Evolutionary conservation across 2,888 invertebrate genomes (phyloP).

Genomic region (Tromatobia lineatoria): DNA sequence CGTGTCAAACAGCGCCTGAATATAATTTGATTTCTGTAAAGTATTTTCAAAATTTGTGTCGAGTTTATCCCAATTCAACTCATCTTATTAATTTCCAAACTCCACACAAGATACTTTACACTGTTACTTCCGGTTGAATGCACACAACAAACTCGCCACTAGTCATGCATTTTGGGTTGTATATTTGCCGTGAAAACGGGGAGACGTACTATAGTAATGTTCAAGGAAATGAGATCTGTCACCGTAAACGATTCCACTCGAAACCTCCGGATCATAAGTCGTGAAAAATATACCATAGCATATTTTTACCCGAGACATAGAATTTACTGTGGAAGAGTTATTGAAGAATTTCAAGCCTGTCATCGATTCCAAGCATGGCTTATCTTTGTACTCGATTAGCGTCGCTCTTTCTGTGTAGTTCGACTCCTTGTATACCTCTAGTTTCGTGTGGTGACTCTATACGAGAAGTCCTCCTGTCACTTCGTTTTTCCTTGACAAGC

Average conservation of each 20-base stretch:
- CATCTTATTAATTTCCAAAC: not conserved
- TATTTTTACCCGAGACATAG: not conserved
- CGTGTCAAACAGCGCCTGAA: not conserved
- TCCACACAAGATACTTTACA: not conserved
- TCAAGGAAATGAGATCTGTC: not conserved
- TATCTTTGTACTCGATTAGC: conserved; percentile 29
- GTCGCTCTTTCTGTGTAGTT: conserved; percentile 13
- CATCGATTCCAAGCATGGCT: not conserved
- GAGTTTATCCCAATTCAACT: not conserved
- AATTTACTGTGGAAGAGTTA: conserved; percentile 29
- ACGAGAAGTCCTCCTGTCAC: not conserved
- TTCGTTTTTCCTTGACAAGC: conserved; percentile 1
- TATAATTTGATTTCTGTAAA: not conserved
- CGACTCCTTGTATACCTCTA: conserved; percentile 16
- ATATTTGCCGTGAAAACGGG: not conserved
- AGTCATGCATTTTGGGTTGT: not conserved
- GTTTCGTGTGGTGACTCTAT: conserved; percentile 19
- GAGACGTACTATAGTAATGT: not conserved
- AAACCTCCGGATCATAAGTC: not conserved
- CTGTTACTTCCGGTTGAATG: not conserved
- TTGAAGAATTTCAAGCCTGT: conserved; percentile 48
- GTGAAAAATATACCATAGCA: not conserved
- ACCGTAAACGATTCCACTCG: conserved; percentile 3
- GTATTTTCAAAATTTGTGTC: not conserved
- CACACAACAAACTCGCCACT: not conserved